Conservation (phyloP, 53 echinoderm and acorn worm genomes). For the Echinarachnius parma region DNA sequence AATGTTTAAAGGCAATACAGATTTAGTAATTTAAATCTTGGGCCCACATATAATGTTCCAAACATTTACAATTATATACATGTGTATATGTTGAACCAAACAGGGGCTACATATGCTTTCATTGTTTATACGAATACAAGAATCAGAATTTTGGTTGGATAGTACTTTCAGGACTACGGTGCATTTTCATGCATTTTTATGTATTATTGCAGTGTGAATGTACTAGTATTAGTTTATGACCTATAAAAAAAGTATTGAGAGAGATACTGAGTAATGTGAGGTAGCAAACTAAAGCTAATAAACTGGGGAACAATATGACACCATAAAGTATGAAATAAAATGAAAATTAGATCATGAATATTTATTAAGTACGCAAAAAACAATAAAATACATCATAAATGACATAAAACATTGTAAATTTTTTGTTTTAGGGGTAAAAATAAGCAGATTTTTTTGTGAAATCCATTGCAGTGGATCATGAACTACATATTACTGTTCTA, state of each 20-base stretch:
- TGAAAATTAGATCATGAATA: conserved; percentile 7
- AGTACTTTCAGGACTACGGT: no score
- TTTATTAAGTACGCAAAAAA: conserved; percentile 7
- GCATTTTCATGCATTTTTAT: conserved; percentile 9
- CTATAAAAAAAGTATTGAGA: conserved; percentile 12
- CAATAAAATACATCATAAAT: background rate
- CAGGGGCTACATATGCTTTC: no score
- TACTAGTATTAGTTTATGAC: conserved; percentile 16
- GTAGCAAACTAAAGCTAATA: background rate
- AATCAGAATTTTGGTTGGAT: no score
- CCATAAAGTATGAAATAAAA: conserved; percentile 2
- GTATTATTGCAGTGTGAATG: conserved; percentile 11
- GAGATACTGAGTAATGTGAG: background rate
- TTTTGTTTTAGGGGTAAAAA: background rate
- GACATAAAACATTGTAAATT: conserved; percentile 1
- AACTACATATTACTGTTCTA: conserved; percentile 12
- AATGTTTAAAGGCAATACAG: no score
- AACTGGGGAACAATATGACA: conserved; percentile 16
- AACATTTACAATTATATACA: no score
- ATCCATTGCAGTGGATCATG: conserved; percentile 4
- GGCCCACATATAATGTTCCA: no score
- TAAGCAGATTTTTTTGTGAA: conserved; percentile 3
- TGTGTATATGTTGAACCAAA: no score
- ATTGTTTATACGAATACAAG: no score
- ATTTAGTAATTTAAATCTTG: no score